phyloP scores from a whole-genome alignment of 1,140 invertebrate genomes.

The Habropoda laboriosa region DNA sequence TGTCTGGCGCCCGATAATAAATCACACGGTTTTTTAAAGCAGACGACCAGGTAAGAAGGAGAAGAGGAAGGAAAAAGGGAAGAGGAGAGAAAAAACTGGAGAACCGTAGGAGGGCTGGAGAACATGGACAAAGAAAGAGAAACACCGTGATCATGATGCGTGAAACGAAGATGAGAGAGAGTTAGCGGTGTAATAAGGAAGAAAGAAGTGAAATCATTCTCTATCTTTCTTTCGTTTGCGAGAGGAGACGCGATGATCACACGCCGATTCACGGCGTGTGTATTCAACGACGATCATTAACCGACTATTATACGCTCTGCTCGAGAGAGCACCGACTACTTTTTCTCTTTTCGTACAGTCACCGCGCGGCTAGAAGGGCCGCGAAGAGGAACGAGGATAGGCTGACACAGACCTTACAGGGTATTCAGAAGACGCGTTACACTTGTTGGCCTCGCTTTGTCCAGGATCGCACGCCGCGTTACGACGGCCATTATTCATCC shows the following conservation, averaged over 20 bases:
- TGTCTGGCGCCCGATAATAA: conserved; percentile 64
- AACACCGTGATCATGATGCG: neutral
- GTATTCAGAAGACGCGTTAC: conserved; percentile 62
- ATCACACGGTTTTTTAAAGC: conserved; percentile 64
- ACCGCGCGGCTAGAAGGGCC: conserved; percentile 3
- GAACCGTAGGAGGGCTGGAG: conserved; percentile 36
- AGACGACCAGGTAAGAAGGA: conserved; percentile 14
- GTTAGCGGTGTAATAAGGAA: neutral
- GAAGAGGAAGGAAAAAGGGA: neutral
- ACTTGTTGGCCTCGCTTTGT: conserved; percentile 66
- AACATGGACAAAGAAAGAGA: conserved; percentile 17
- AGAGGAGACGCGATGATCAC: conserved; percentile 48
- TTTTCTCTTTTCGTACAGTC: conserved; percentile 50
- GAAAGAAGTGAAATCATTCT: conserved; percentile 18
- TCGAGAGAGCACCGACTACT: conserved; percentile 45
- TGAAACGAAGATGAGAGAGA: neutral
- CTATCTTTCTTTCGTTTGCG: conserved; percentile 18
- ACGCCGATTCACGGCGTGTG: conserved; percentile 63
- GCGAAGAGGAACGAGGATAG: conserved; percentile 1
- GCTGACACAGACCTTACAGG: conserved; percentile 34
- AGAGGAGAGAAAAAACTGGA: conserved; percentile 4
- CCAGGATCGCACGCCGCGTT: conserved; percentile 49
- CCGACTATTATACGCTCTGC: conserved; percentile 62
- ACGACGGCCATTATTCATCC: conserved; percentile 59
- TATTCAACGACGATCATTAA: conserved; percentile 67